These are phyloP conservation scores for Ypsolopha sequella DNA, from an alignment of 2,888 invertebrate genomes.

Conservation along the genomic window DNA sequence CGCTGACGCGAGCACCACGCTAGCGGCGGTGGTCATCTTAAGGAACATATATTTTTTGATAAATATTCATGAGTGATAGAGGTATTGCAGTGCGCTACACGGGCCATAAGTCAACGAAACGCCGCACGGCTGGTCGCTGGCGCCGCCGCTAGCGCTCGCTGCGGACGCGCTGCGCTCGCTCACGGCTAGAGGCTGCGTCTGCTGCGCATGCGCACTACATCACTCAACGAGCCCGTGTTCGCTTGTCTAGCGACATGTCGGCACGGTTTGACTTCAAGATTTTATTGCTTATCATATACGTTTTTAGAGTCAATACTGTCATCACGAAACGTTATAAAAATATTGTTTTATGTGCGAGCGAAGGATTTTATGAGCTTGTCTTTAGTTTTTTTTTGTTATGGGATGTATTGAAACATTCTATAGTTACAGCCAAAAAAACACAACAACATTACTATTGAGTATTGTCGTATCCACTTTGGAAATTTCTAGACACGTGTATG, in stretches of 20 bases:
- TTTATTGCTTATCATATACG: constrained; percentile 39
- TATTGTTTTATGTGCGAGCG: constrained; percentile 26
- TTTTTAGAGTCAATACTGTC: constrained; percentile 40
- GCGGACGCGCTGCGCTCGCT: constrained; percentile 11
- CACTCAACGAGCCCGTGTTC: constrained; percentile 27
- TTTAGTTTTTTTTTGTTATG: too few relatives aligned
- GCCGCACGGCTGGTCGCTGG: constrained; percentile 16
- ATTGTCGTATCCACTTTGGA: too few relatives aligned
- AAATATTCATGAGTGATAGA: constrained; percentile 69
- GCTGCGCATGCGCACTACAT: constrained; percentile 26
- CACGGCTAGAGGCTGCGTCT: constrained; percentile 12
- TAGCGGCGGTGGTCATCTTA: constrained; percentile 39
- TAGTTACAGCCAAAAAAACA: too few relatives aligned
- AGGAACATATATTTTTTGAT: constrained; percentile 47
- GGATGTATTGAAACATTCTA: too few relatives aligned
- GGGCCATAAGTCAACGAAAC: constrained; percentile 61
- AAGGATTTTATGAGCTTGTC: not conserved
- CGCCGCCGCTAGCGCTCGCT: constrained; percentile 3
- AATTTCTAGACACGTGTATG: too few relatives aligned
- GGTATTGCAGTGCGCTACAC: constrained; percentile 62
- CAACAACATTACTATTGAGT: too few relatives aligned
- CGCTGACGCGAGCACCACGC: constrained; percentile 26
- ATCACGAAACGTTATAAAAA: constrained; percentile 46
- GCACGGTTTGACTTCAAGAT: constrained; percentile 52
- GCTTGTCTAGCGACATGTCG: constrained; percentile 45